phyloP scores from a whole-genome alignment of 2,888 invertebrate species.

The Drosophila parthenogenetica region DNA sequence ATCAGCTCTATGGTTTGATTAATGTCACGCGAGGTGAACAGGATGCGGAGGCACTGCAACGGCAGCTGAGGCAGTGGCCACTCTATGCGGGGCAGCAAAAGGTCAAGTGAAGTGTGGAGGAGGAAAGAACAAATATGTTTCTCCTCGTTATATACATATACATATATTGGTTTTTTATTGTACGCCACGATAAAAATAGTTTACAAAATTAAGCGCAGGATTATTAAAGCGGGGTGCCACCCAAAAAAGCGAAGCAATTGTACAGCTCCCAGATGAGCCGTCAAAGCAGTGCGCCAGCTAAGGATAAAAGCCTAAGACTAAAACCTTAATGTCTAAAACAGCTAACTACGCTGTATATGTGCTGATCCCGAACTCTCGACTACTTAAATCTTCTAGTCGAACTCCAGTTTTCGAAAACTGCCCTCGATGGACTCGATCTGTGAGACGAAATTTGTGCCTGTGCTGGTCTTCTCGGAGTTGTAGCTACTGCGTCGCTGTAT shows the following conservation, averaged over 20 bases:
- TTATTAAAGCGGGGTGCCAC: slow-evolving; percentile 74
- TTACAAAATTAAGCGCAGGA: slow-evolving; percentile 74
- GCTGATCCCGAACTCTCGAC: not conserved
- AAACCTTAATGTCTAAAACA: slow-evolving; percentile 41
- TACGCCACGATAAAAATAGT: slow-evolving; percentile 61
- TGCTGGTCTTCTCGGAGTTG: slow-evolving; percentile 78
- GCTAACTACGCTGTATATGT: not conserved
- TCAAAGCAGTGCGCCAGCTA: slow-evolving; percentile 69
- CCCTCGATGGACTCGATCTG: slow-evolving; percentile 86
- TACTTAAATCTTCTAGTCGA: slow-evolving; percentile 85
- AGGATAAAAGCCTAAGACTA: slow-evolving; percentile 70
- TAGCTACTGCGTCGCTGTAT: slow-evolving; percentile 84
- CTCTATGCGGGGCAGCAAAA: slow-evolving; percentile 60
- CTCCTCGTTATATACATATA: slow-evolving; percentile 36
- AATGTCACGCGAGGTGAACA: slow-evolving; percentile 34
- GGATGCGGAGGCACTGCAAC: slow-evolving; percentile 63
- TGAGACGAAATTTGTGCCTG: slow-evolving; percentile 80
- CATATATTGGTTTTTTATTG: slow-evolving; percentile 59
- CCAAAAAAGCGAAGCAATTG: slow-evolving; percentile 69
- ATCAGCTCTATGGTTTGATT: slow-evolving; percentile 52
- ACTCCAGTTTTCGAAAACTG: slow-evolving; percentile 90
- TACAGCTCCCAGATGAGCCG: slow-evolving; percentile 54
- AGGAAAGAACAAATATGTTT: not conserved
- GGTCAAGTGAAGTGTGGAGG: slow-evolving; percentile 23
- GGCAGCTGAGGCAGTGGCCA: slow-evolving; percentile 64